A percentile compares a stretch with the other conserved stretches of the same genome.
These are phyloP conservation scores for Columbina picui DNA, from an alignment of 2,113 vertebrate genomes.

Conservation along the genomic window DNA sequence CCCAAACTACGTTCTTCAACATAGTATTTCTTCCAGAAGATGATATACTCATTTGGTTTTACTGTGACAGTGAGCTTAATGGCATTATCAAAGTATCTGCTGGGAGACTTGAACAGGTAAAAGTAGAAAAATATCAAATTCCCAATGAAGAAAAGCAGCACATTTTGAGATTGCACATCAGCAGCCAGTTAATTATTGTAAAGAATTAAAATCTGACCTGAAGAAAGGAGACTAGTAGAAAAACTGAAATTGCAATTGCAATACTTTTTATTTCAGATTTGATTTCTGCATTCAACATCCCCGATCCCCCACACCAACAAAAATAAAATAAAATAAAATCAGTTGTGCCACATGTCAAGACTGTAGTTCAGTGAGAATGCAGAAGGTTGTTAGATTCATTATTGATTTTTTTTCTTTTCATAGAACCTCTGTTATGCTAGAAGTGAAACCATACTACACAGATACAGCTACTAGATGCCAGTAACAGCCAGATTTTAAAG, in stretches of 20 bases:
- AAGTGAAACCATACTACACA: background rate
- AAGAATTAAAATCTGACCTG: background rate
- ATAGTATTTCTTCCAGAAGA: background rate
- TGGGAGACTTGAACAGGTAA: background rate
- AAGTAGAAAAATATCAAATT: background rate
- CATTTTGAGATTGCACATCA: background rate
- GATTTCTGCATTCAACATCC: background rate
- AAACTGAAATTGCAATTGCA: background rate
- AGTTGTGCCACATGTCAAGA: background rate
- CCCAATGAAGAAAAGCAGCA: fast-evolving
- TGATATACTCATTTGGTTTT: background rate
- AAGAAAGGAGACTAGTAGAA: background rate
- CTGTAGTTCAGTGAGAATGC: background rate
- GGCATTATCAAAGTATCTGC: background rate
- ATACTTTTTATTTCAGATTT: background rate
- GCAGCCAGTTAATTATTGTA: background rate
- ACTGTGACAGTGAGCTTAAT: background rate
- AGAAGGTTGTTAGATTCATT: background rate
- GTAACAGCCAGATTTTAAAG: background rate
- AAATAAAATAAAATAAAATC: background rate
- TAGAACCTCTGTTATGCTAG: background rate
- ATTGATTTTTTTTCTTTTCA: background rate
- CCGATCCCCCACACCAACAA: background rate
- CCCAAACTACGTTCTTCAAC: background rate
- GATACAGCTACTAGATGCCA: background rate